phyloP scores from a whole-genome alignment of 1,140 invertebrate species.

The Kradibia gibbosae region DNA sequence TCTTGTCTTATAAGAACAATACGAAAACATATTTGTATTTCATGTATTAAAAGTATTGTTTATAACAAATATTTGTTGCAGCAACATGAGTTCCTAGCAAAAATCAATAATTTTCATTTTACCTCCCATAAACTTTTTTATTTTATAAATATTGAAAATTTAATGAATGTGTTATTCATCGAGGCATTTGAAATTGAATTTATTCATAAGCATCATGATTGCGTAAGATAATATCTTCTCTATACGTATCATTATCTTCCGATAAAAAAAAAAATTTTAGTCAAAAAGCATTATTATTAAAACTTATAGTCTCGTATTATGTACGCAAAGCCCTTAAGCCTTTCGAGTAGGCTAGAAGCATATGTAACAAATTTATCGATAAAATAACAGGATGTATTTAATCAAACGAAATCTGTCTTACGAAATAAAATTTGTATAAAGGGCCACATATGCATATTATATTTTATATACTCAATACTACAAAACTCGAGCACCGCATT shows the following conservation, averaged over 20 bases:
- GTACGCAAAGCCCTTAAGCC: neutral
- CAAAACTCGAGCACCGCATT: too few relatives aligned
- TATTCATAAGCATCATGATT: neutral
- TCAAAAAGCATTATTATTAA: neutral
- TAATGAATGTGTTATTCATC: neutral
- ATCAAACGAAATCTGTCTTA: neutral
- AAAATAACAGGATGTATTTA: neutral
- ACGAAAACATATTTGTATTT: neutral
- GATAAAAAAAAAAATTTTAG: neutral
- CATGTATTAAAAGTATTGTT: neutral
- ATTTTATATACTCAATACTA: too few relatives aligned
- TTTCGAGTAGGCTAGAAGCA: neutral
- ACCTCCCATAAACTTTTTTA: neutral
- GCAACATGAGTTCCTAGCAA: neutral
- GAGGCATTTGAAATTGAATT: neutral
- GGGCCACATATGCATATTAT: too few relatives aligned
- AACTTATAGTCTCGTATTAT: neutral
- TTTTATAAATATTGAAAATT: neutral
- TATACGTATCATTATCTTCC: neutral
- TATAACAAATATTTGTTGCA: neutral
- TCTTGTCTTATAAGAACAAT: neutral
- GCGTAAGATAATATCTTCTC: neutral
- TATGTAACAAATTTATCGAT: neutral
- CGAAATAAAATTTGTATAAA: too few relatives aligned
- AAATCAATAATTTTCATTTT: neutral